phyloP scores from a whole-genome alignment of 2,888 invertebrate genomes.

The Odontomyia ornata region DNA sequence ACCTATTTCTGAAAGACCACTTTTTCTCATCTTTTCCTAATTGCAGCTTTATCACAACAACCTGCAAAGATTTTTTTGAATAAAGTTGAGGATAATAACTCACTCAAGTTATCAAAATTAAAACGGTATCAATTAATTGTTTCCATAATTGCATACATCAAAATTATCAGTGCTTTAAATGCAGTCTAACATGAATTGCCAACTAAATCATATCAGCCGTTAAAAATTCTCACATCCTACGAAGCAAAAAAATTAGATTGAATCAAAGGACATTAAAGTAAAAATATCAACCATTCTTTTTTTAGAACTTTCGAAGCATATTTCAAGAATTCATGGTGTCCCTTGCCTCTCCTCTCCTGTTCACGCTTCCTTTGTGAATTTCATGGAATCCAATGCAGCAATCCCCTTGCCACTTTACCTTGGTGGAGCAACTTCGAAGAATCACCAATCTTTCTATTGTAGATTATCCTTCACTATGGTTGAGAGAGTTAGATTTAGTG shows the following conservation, averaged over 20 bases:
- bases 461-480: not conserved
- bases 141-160: no score
- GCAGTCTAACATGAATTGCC: no score
- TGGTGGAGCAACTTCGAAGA: not conserved
- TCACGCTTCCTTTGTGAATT: not conserved
- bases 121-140: no score
- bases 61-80: no score
- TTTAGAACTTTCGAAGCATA: not conserved
- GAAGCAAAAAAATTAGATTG: slow-evolving; percentile 33
- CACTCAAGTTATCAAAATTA: no score
- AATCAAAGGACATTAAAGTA: slow-evolving; percentile 38
- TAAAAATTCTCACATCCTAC: slow-evolving; percentile 22
- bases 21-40: no score
- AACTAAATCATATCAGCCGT: no score
- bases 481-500: slow-evolving; percentile 15
- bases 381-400: not conserved
- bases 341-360: not conserved
- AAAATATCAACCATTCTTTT: slow-evolving; percentile 6
- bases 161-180: no score
- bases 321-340: not conserved
- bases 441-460: not conserved
- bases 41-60: no score
- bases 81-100: no score
- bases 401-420: not conserved
- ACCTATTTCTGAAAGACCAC: no score